phyloP scores from a whole-genome alignment of 2,888 invertebrate species.

The Platycnemis pennipes region DNA sequence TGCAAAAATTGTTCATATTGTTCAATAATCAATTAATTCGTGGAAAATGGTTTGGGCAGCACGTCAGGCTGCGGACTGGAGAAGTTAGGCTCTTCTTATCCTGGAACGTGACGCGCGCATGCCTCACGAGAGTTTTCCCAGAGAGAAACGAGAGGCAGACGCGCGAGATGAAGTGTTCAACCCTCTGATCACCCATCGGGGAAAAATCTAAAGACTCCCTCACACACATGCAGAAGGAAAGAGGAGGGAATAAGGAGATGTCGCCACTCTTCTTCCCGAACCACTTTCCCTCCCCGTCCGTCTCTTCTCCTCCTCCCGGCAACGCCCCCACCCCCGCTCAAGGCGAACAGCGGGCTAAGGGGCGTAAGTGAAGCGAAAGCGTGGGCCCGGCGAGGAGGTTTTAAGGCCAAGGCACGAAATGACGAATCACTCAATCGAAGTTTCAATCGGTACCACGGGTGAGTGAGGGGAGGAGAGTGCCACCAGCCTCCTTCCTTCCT shows the following conservation, averaged over 20 bases:
- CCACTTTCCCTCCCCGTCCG: neutral
- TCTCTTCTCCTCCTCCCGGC: neutral
- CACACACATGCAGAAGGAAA: neutral
- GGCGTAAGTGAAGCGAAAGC: neutral
- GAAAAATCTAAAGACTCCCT: neutral
- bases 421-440: slow-evolving; percentile 66
- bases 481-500: slow-evolving; percentile 23
- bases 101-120: neutral
- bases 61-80: no score
- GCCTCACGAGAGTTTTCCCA: neutral
- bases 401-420: slow-evolving; percentile 31
- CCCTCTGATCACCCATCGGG: neutral
- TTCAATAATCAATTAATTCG: no score
- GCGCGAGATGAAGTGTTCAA: neutral
- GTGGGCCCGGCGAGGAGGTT: neutral
- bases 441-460: slow-evolving; percentile 51
- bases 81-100: neutral
- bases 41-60: no score
- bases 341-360: no score
- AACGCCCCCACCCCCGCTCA: neutral
- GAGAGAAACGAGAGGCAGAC: neutral
- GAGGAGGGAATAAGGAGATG: neutral
- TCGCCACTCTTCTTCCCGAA: neutral
- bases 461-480: neutral
- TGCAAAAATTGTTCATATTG: no score